Percentiles rank a stretch among this genome's conserved stretches.
phyloP scores from a whole-genome alignment of 2,113 vertebrate species.

The Pelvicachromis taeniatus region DNA sequence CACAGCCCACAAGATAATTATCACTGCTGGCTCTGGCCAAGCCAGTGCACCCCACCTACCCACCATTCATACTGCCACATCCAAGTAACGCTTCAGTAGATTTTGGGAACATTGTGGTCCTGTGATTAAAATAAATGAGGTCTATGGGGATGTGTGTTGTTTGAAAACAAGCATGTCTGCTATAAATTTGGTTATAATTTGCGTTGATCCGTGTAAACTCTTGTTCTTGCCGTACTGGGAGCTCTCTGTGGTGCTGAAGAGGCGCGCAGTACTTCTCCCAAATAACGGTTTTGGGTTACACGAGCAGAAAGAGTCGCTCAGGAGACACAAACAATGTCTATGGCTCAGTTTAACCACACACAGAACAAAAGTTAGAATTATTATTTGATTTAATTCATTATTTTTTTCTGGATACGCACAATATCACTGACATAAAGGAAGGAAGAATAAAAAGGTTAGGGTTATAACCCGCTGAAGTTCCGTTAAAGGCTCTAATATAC shows the following conservation, averaged over 20 bases:
- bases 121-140: constrained; percentile 46
- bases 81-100: constrained; percentile 15
- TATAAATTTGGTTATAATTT: background rate
- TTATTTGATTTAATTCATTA: background rate
- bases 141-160: background rate
- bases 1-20: constrained; percentile 39
- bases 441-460: background rate
- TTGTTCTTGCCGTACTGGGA: background rate
- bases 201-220: background rate
- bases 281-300: background rate
- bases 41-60: background rate
- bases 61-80: background rate
- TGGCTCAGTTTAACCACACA: background rate
- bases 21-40: constrained; percentile 16
- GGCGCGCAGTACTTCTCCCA: background rate
- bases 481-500: background rate
- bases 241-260: constrained; percentile 13
- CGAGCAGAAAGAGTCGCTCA: background rate
- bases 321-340: background rate
- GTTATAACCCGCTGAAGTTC: background rate
- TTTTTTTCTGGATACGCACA: background rate
- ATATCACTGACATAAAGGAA: background rate
- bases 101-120: background rate
- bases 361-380: background rate
- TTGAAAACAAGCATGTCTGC: background rate